Percentiles rank a stretch among this genome's conserved stretches.
Conservation (phyloP, 2,888 invertebrate species). For the Atethmia centrago region DNA sequence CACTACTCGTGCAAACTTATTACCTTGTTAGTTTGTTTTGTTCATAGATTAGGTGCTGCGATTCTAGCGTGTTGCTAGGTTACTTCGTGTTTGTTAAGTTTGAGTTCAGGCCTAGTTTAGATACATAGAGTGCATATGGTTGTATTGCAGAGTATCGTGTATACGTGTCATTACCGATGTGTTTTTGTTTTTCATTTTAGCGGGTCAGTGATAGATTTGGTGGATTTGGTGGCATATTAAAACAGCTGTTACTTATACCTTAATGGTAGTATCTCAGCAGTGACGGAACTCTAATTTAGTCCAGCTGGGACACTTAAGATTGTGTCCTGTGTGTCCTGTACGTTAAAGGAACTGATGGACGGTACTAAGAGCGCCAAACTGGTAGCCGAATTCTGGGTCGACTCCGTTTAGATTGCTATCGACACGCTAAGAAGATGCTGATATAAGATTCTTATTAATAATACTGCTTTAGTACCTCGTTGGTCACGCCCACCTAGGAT, state of each 20-base stretch:
- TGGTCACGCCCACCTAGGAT: conserved; percentile 1
- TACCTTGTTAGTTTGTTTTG: conserved; percentile 41
- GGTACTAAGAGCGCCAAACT: background rate
- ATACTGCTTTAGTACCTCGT: background rate
- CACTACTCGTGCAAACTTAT: conserved; percentile 46
- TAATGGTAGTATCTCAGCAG: background rate
- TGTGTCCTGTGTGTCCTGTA: background rate
- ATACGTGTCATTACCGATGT: background rate
- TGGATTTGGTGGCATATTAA: conserved; percentile 7
- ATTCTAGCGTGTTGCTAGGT: conserved; percentile 22
- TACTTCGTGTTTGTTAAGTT: background rate
- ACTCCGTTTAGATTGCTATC: no score
- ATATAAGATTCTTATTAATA: background rate
- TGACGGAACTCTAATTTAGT: background rate
- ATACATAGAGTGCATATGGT: background rate
- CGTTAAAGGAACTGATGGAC: background rate
- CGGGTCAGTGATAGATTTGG: conserved; percentile 1
- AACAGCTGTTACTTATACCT: conserved; percentile 1
- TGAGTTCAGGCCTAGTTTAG: background rate
- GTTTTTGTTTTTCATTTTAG: background rate
- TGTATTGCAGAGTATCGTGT: background rate
- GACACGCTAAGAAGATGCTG: background rate
- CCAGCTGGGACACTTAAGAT: no score
- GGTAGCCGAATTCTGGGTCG: background rate
- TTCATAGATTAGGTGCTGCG: conserved; percentile 28